Evolutionary conservation across 2,113 vertebrate species (phyloP), one percentile per base, ranked within the genome.

Genomic region (Agelaius phoeniceus): DNA sequence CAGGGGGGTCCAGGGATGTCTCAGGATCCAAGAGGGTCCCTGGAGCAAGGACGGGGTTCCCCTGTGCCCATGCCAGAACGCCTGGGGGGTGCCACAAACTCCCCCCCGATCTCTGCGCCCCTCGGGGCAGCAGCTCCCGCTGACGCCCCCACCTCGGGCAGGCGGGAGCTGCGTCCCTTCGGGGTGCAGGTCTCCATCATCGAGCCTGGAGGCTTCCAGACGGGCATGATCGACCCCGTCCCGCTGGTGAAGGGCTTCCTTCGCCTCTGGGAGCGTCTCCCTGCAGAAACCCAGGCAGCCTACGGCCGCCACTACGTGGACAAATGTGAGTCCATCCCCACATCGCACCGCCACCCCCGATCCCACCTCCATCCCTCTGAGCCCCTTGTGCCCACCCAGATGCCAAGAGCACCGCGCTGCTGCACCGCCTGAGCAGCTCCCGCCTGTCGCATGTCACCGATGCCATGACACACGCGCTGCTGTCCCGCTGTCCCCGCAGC

Each of bases 181-280:
- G 98, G 98, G 28, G 98, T 98, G 11, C 98, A 89, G 74, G 93
- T 98, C 62, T 96, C 98, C 58, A 98, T 98, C 57, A 90, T 98
- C 35, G 97, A 98, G 46, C 98, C 98, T 3, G 98, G 98, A 3
- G 92, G 83, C 62, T 98, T 98, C 96, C 95, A 12, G 78, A 98
- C 97, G 0, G 23, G 2, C 9, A 86, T 98, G 8, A 77, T 55
- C 0, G 23, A 97, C 6, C 2, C 33, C 6, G 4, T 8, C 2
- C 1, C 2, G 6, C 7, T 44, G n/a, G 4, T 59, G 67, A 48
- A 73, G 6, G 28, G 1, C 18, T 2, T 95, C 8, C 8, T 31
- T 26, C 88, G 84, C 46, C 55, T 83, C 15, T 99, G 98, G 98
- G 75, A 95, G 7, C 95, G 21, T 63, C 63, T 96, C 39, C 96